Evolutionary conservation across 2,113 vertebrate genomes (phyloP).

Genomic region (Trachemys scripta): DNA sequence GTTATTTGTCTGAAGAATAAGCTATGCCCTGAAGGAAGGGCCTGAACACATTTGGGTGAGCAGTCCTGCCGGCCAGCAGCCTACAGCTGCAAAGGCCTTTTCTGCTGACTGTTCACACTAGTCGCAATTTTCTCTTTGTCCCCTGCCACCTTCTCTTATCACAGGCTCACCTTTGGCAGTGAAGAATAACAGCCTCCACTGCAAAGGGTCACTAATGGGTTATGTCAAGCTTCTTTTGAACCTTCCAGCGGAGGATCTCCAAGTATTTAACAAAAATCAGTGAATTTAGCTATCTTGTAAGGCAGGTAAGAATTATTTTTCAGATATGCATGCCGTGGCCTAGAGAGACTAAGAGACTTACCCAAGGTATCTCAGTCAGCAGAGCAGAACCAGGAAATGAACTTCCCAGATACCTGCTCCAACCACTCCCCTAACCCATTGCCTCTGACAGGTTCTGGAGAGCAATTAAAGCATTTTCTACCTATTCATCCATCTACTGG

Average conservation of each 20-base stretch:
- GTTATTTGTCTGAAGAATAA: too few species aligned
- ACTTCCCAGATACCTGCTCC: too few species aligned
- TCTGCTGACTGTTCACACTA: background rate
- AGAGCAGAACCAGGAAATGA: too few species aligned
- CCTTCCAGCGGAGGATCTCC: background rate
- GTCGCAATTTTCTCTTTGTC: background rate
- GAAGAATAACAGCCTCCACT: constrained; percentile 14
- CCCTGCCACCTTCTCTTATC: background rate
- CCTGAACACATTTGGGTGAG: too few species aligned
- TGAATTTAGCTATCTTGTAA: too few species aligned
- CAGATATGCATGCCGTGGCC: background rate
- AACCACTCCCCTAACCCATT: too few species aligned
- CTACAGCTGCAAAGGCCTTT: background rate
- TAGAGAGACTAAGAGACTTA: background rate
- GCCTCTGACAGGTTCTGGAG: too few species aligned
- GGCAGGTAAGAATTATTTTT: background rate
- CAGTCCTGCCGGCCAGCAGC: too few species aligned
- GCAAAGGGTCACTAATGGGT: background rate
- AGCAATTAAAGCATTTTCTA: too few species aligned
- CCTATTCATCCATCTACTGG: too few species aligned
- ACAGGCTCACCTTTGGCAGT: background rate
- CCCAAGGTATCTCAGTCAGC: too few species aligned
- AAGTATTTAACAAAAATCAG: background rate
- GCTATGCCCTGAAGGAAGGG: too few species aligned
- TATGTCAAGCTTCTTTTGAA: background rate